Conservation (phyloP, 2,888 invertebrate genomes). For the Carpatolechia fugitivella region DNA sequence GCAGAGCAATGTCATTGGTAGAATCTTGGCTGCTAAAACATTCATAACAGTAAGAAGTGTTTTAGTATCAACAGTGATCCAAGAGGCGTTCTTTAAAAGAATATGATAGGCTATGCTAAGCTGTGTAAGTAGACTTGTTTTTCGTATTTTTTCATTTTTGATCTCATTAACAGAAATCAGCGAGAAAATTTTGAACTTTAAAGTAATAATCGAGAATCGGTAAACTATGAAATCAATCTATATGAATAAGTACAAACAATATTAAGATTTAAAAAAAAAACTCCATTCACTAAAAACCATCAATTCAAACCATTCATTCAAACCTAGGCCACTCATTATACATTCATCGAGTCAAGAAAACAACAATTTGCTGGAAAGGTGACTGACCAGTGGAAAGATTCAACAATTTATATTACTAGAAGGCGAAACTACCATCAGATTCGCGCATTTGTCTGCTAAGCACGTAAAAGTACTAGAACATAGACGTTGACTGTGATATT, state of each 20-base stretch:
- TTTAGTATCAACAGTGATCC: no score
- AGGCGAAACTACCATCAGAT: background rate
- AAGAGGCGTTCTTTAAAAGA: no score
- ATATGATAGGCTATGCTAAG: no score
- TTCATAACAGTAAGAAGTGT: no score
- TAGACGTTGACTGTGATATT: background rate
- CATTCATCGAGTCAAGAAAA: background rate
- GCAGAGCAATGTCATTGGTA: background rate
- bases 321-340: background rate
- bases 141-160: no score
- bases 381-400: slow-evolving; percentile 12
- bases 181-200: no score
- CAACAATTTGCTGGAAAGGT: slow-evolving; percentile 8
- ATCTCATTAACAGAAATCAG: no score
- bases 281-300: slow-evolving; percentile 4
- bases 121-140: no score
- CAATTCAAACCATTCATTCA: background rate
- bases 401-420: background rate
- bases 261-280: background rate
- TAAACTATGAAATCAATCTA: no score
- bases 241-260: background rate
- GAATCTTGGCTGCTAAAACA: no score
- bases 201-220: no score
- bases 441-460: background rate
- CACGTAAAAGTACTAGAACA: background rate